phyloP scores from a whole-genome alignment of 2,888 invertebrate species.

The Aphidoletes aphidimyza region DNA sequence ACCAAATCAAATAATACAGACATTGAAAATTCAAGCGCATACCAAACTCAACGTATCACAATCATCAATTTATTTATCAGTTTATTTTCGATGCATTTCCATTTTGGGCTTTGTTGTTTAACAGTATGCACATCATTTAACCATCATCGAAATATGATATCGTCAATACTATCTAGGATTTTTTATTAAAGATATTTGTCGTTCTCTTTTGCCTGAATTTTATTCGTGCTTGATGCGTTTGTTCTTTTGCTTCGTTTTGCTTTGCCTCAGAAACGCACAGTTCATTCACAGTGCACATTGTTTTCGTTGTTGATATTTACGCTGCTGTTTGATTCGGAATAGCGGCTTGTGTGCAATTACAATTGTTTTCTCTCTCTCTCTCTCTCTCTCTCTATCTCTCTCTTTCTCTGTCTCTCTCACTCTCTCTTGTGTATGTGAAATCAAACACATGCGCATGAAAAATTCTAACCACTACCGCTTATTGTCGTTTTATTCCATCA shows the following conservation, averaged over 20 bases:
- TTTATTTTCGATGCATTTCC: neutral
- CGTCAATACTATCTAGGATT: neutral
- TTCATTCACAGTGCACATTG: neutral
- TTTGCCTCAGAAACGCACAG: too few relatives aligned
- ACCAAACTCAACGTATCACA: neutral
- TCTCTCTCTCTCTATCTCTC: neutral
- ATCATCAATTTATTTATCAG: neutral
- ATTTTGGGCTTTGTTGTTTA: neutral
- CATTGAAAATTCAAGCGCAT: too few relatives aligned
- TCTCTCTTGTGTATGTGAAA: constrained; percentile 53
- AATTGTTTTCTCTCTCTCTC: neutral
- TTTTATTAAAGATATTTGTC: too few relatives aligned
- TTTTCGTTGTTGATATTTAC: constrained; percentile 40
- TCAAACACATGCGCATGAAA: constrained; percentile 53
- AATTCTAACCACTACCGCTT: constrained; percentile 45
- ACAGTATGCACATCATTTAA: neutral
- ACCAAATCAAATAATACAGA: too few relatives aligned
- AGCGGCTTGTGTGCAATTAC: neutral
- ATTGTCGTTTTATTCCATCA: neutral
- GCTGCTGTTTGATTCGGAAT: neutral
- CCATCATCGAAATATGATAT: neutral
- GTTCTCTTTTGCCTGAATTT: constrained; percentile 44
- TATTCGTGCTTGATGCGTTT: neutral
- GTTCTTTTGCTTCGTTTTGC: neutral
- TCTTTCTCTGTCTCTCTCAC: neutral